Evolutionary conservation across 2,797 vertebrate species (phyloP), one percentile per base, ranked within the genome.

Genomic region (Hydrolagus colliei): DNA sequence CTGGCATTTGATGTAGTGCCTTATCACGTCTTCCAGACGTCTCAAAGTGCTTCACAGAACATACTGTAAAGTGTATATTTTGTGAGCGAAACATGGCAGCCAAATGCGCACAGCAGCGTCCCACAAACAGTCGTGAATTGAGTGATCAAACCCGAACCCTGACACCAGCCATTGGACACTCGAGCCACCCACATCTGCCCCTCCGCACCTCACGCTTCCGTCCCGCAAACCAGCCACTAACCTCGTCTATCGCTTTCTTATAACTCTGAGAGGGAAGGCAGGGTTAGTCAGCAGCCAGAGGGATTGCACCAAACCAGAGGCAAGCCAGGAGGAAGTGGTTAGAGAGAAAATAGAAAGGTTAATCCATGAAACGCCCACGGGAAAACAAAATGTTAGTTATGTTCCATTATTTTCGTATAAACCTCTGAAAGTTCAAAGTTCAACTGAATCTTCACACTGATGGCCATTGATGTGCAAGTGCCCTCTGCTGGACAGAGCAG

Each of bases 241-340:
- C 97, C 97, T 98, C 95, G 92, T 97, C 97, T 94, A 98, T 95
- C 90, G 96, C 96, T 97, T 95, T 97, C 94, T 97, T 98, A 97
- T 97, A 98, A 94, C 96, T 97, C 97, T 98, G 96, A 91, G 91
- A 92, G 91, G 89, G 93, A 52, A 92, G 91, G 93, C 90, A 92
- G 93, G 90, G 92, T 90, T 92, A 93, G 89, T 93, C 93, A 91
- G 91, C 91, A 89, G 91, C 65, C 92, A 93, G 92, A 93, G 89
- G 92, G 92, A 93, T 92, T 91, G 92, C 92, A 94, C 94, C 87
- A 89, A 91, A 92, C 90, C 92, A 79, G 86, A 85, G 88, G 59
- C 62, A 85, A 62, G 22, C n/a, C n/a, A 14, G 13, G 80, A 85
- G 41, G 27, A 59, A n/a, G 87, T 89, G 90, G 88, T 91, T 89